Evolutionary conservation across 2,113 vertebrate species (phyloP).

Genomic region (Neodon shergylaensis): DNA sequence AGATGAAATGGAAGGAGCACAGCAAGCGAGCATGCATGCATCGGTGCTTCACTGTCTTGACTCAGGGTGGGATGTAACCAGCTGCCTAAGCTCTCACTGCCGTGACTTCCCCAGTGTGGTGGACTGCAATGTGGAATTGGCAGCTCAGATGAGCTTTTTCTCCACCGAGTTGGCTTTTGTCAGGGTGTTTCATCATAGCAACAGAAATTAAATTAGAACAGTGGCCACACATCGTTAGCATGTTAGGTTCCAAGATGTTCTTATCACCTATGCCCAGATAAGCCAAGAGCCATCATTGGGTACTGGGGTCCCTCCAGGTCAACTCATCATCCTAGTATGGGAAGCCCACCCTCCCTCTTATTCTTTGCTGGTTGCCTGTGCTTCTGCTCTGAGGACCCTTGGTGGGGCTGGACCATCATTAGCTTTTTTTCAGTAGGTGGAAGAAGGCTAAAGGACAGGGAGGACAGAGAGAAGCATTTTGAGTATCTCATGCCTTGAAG

Average conservation of each 20-base stretch:
- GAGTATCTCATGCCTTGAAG: not conserved
- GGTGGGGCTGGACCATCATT: not conserved
- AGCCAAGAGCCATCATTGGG: rapidly evolving
- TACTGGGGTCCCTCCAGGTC: rapidly evolving
- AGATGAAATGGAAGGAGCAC: no score
- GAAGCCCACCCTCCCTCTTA: not conserved
- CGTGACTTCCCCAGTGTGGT: not conserved
- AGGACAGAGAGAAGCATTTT: not conserved
- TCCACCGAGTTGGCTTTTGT: not conserved
- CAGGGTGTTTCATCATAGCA: not conserved
- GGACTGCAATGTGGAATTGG: not conserved
- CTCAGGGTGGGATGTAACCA: not conserved
- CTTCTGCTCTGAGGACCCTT: no score
- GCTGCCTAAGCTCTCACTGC: not conserved
- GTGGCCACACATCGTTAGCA: not conserved
- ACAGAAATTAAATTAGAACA: no score
- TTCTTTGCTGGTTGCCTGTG: not conserved
- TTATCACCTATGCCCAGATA: rapidly evolving
- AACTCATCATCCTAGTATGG: not conserved
- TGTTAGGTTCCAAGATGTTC: not conserved
- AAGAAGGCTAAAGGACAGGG: no score
- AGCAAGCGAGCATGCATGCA: no score
- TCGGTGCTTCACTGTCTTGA: not conserved
- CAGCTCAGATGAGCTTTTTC: not conserved
- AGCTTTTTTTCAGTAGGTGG: not conserved